A percentile compares a stretch with the other conserved stretches of the same genome.
phyloP scores from a whole-genome alignment of 2,797 vertebrate genomes.

The Liasis olivaceus region DNA sequence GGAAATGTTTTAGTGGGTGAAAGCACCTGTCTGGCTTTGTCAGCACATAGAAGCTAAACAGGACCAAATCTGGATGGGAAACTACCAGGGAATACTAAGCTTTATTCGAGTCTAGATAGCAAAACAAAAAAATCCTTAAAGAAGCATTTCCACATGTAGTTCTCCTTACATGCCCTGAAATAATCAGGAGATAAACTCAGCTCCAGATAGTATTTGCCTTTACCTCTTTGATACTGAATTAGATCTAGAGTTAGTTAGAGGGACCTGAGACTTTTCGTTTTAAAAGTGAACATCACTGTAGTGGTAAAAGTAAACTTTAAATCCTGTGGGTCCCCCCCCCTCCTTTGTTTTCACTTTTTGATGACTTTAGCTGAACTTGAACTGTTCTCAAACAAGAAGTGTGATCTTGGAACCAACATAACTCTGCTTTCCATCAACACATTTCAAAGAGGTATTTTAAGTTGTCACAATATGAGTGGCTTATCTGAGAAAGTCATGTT shows the following conservation, averaged over 20 bases:
- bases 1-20: too few species aligned
- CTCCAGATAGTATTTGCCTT: not conserved
- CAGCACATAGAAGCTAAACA: too few species aligned
- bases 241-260: not conserved
- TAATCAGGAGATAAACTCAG: not conserved
- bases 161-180: not conserved
- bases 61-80: too few species aligned
- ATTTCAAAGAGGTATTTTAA: constrained; percentile 59
- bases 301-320: constrained; percentile 11
- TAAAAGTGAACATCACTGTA: not conserved
- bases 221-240: not conserved
- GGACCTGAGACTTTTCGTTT: not conserved
- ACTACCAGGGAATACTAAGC: too few species aligned
- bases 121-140: too few species aligned
- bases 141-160: too few species aligned
- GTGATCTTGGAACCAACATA: constrained; percentile 62
- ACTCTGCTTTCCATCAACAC: constrained; percentile 52
- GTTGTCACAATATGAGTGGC: constrained; percentile 65
- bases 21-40: too few species aligned
- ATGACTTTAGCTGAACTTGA: constrained; percentile 63
- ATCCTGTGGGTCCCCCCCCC: constrained; percentile 1
- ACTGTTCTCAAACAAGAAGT: constrained; percentile 65
- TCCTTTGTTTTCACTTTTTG: constrained; percentile 49
- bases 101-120: too few species aligned
- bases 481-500: constrained; percentile 65